A percentile compares a stretch with the other conserved stretches of the same genome.
These are phyloP conservation scores for Stomorhina lunata DNA, from an alignment of 2,888 invertebrate species.

Conservation along the genomic window DNA sequence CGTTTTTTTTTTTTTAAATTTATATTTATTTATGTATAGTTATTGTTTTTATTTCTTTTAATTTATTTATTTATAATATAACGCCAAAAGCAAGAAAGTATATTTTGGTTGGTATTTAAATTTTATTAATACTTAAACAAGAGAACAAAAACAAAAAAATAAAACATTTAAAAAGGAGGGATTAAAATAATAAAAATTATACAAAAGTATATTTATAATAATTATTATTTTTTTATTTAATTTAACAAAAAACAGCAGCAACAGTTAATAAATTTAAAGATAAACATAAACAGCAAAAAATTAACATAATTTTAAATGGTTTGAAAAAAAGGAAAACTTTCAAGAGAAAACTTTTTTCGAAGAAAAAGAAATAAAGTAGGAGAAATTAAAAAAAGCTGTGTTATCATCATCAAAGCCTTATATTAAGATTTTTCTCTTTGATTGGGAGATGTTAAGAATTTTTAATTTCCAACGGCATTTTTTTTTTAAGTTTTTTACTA, in stretches of 20 bases:
- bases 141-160: constrained; percentile 49
- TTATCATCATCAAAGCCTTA: constrained; percentile 28
- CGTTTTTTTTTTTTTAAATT: constrained; percentile 32
- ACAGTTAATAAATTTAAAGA: constrained; percentile 15
- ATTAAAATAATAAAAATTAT: constrained; percentile 16
- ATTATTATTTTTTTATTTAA: constrained; percentile 27
- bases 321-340: constrained; percentile 29
- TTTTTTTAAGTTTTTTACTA: constrained; percentile 36
- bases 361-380: not conserved
- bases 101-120: constrained; percentile 34
- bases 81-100: constrained; percentile 57
- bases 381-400: constrained; percentile 40
- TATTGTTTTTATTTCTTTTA: constrained; percentile 36
- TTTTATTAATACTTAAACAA: constrained; percentile 67
- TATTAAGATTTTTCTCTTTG: constrained; percentile 15
- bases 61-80: constrained; percentile 26
- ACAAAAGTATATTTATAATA: not conserved
- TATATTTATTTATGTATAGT: constrained; percentile 55
- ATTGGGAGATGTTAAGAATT: constrained; percentile 12
- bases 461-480: constrained; percentile 62
- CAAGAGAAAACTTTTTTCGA: constrained; percentile 40
- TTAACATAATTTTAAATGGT: not conserved
- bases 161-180: constrained; percentile 26
- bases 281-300: not conserved
- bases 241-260: constrained; percentile 65